Evolutionary conservation across 2,888 invertebrate species (phyloP).

Genomic region (Gymnocheta viridis): DNA sequence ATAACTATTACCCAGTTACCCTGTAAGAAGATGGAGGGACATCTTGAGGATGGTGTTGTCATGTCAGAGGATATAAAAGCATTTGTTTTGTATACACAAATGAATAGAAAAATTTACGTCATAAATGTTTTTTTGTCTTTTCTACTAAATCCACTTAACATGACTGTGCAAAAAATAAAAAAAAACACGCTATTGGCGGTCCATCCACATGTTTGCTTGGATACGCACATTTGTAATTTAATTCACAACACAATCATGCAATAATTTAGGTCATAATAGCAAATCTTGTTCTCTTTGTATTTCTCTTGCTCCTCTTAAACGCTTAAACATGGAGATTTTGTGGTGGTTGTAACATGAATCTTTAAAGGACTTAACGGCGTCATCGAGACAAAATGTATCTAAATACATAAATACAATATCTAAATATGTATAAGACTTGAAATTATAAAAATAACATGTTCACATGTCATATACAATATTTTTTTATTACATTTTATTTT

Average conservation of each 20-base stretch:
- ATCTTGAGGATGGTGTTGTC: neutral
- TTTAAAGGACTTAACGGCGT: slow-evolving; percentile 63
- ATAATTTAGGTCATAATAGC: slow-evolving; percentile 62
- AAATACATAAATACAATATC: slow-evolving; percentile 7
- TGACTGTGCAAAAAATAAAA: slow-evolving; percentile 30
- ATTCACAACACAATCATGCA: slow-evolving; percentile 26
- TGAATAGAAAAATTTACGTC: slow-evolving; percentile 37
- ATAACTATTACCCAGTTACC: neutral
- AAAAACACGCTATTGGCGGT: neutral
- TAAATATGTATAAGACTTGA: slow-evolving; percentile 47
- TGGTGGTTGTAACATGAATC: slow-evolving; percentile 32
- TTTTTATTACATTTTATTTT: neutral
- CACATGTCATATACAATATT: slow-evolving; percentile 39
- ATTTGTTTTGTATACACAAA: slow-evolving; percentile 11
- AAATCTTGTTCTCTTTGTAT: neutral
- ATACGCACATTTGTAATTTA: slow-evolving; percentile 38
- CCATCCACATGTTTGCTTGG: slow-evolving; percentile 1
- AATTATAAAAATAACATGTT: slow-evolving; percentile 62
- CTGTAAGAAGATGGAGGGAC: neutral
- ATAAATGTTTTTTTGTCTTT: slow-evolving; percentile 23
- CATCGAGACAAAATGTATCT: slow-evolving; percentile 29
- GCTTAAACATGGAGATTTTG: neutral
- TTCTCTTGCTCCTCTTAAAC: neutral
- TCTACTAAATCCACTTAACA: neutral
- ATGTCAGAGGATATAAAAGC: neutral